Base-by-base conservation (phyloP, 2,113 vertebrate genomes). In the Eulemur rufifrons region DNA sequence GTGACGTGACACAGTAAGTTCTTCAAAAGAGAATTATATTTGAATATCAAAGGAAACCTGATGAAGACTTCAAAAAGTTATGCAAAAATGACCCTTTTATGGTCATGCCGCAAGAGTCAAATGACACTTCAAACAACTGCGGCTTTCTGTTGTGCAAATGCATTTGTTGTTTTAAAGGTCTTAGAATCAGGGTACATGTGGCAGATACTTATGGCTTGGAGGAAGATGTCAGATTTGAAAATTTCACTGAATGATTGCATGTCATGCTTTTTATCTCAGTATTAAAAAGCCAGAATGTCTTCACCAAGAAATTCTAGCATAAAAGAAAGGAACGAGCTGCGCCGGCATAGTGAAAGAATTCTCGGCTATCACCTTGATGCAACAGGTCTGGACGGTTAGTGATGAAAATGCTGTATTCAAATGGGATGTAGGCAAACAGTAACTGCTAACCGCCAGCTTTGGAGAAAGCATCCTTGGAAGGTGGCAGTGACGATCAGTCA, bases 11-110 rank as follows among this genome's bases (percentile, higher is more conserved):
- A 27, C 3, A 5, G 37, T 11, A 21, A n/a, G 18, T 34, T 87
- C 94, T 96, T 95, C 87, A 84, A 86, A 93, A 86, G 74, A 64
- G 80, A 63, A 27, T 61, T 34, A 1, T 27, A 39, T 84, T 42
- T 84, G 77, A 74, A 80, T 66, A 89, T 94, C 84, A 92, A 95
- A 97, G 87, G 96, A 13, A 56, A 56, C 8, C 54, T 56, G 20
- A 56, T 1, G 50, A 83, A 89, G 68, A 37, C 63, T 91, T 94
- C 63, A 10, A 47, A n/a, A 71, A 5, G 18, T 37, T 47, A 25
- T 63, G 14, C 42, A 32, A 54, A 89, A 91, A n/a, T 37, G 83
- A 86, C 95, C 68, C 74, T 77, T 76, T 27, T 20, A 37, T 0
- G 1, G 29, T 63, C n/a, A 6, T 20, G n/a, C 66, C 61, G n/a